phyloP scores from a whole-genome alignment of 2,113 vertebrate genomes.

The Illadopsis cleaveri region DNA sequence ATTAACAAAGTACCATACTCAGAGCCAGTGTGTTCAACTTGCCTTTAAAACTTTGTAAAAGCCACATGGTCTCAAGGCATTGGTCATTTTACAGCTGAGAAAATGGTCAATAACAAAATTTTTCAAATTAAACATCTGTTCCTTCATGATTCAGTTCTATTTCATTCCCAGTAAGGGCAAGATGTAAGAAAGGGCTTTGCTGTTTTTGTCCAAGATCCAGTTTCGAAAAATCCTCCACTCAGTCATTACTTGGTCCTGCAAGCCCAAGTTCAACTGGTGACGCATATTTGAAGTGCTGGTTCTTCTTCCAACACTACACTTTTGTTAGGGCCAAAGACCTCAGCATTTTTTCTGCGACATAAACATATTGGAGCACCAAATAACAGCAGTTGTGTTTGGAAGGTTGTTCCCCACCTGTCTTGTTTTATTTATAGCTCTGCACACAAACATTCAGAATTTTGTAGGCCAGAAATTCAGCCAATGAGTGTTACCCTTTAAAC shows the following conservation, averaged over 20 bases:
- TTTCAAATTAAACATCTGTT: neutral
- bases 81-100: neutral
- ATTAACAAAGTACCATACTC: neutral
- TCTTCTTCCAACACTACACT: neutral
- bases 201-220: neutral
- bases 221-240: neutral
- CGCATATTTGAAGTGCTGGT: neutral
- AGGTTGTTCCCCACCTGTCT: neutral
- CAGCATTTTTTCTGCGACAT: neutral
- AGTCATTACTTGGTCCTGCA: neutral
- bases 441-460: neutral
- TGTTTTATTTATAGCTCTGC: neutral
- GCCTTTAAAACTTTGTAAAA: neutral
- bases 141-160: neutral
- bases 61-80: neutral
- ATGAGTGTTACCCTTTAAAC: neutral
- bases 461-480: neutral
- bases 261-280: neutral
- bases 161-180: fast-evolving
- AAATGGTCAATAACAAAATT: neutral
- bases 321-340: neutral
- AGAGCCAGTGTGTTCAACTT: neutral
- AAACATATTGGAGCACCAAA: neutral
- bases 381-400: neutral
- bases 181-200: neutral